Conservation (phyloP, 35 echinoderm and acorn worm genomes). For the Eucidaris tribuloides region DNA sequence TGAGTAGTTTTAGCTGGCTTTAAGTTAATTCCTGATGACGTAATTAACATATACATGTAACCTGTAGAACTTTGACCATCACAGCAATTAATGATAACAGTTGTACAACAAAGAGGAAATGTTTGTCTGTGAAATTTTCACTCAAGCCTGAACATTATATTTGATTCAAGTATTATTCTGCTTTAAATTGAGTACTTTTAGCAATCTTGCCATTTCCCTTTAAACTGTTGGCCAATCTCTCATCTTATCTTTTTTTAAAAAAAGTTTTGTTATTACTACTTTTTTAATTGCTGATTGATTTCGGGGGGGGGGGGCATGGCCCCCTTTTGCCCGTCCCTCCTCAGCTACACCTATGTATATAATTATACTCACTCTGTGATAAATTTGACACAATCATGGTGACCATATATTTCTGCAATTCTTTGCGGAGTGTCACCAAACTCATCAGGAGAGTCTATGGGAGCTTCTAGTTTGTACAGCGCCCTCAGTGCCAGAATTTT, state of each 20-base stretch:
- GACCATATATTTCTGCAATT: conserved; percentile 78
- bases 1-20: not conserved
- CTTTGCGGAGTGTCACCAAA: conserved; percentile 79
- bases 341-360: not conserved
- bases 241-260: too few species aligned
- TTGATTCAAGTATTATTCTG: too few species aligned
- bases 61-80: not conserved
- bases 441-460: conserved; percentile 44
- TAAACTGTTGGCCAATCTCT: too few species aligned
- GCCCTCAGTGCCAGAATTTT: conserved; percentile 72
- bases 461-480: conserved; percentile 73
- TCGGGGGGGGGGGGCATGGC: too few species aligned
- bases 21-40: not conserved
- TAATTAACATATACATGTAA: not conserved
- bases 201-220: too few species aligned
- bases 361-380: conserved; percentile 51
- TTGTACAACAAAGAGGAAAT: too few species aligned
- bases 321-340: too few species aligned
- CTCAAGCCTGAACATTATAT: too few species aligned
- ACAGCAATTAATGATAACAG: not conserved
- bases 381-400: conserved; percentile 79
- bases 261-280: too few species aligned
- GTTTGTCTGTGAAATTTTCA: too few species aligned
- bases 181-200: too few species aligned
- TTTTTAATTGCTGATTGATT: too few species aligned